Base-by-base conservation (phyloP, 2,113 vertebrate species). In the Catharus minimus region DNA sequence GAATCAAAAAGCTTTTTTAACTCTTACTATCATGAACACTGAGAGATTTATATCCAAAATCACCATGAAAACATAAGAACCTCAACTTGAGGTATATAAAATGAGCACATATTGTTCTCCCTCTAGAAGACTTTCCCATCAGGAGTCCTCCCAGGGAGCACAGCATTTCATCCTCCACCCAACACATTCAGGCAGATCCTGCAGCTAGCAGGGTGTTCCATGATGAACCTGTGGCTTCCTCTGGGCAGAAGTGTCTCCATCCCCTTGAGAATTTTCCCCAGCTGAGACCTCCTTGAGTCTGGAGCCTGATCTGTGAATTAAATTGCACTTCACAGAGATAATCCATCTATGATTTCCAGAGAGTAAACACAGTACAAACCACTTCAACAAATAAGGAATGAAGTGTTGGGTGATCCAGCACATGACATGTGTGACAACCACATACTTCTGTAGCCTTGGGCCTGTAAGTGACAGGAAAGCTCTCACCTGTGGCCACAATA, bases 361-460 rank as follows among this genome's bases (percentile, higher is more conserved):
- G 19, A 32, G 15, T 26, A 74, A 88, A 78, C 5, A 23, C 9
- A 13, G 3, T 7, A 33, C 19, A 46, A 69, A 49, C 33, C 61
- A 32, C 60, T 49, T 72, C 24, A 90, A 9, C 2, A 2, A 75
- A 49, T 12, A 28, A 78, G 23, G 55, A 88, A 68, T 4, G 2
- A 82, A 56, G 20, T 21, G 26, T 14, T 61, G 32, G 75, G 52
- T 15, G 36, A 76, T 64, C 15, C 46, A 73, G 28, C 6, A 46
- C 9, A 16, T 33, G n/a, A 68, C 22, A 4, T 0, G 0, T 8
- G 36, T 84, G 49, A 52, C 77, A 58, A 7, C 9, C 11, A 15
- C 19, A 5, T 10, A 47, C 50, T 72, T 82, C 32, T 77, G 38
- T 43, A 74, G 76, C 23, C 27, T 77, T 52, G 33, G 43, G 19